Evolutionary conservation across 1,140 invertebrate genomes (phyloP), one percentile per base, ranked within the genome.

Genomic region (Phenacoccus solenopsis): DNA sequence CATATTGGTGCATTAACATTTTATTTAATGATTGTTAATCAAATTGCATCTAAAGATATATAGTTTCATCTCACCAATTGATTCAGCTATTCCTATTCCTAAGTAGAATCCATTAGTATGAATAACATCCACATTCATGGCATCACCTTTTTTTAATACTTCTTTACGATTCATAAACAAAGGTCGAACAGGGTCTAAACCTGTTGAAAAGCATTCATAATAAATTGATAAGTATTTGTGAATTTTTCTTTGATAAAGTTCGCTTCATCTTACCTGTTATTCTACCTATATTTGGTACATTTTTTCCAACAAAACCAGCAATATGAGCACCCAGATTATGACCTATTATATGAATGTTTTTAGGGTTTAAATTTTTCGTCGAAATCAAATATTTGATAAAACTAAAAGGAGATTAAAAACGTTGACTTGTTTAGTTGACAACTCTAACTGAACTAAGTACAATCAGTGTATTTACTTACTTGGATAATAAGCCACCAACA

Each of bases 241-340:
- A 49, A 49, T 49, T 10, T 3, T 9, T 49, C 38, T n/a, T 49
- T 16, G 20, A 49, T 3, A 49, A 9, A 16, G 16, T 49, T 3
- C 30, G 13, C 5, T 32, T 7, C 5, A 25, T 73, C 21, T 49
- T 73, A 70, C 69, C 80, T 80, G 77, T 76, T 13, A 78, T 76
- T 25, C 77, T 73, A 67, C 71, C 72, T 9, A 78, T 75, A 64
- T 75, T 74, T 0, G 73, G 70, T 24, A 76, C 72, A 68, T 70
- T 74, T 73, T 78, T 77, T 56, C 73, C 77, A 57, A 76, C 76
- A 59, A 77, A 78, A 3, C 74, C 72, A 74, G 75, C 74, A 59
- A 76, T 74, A 67, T 78, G 77, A 67, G 76, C 73, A 16, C 77
- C 77, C 16, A 78, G 73, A 74, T 77, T 78, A 67, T 78, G 77